These are phyloP conservation scores for Rhea americana DNA, from an alignment of 2,113 vertebrate species.

Conservation along the genomic window DNA sequence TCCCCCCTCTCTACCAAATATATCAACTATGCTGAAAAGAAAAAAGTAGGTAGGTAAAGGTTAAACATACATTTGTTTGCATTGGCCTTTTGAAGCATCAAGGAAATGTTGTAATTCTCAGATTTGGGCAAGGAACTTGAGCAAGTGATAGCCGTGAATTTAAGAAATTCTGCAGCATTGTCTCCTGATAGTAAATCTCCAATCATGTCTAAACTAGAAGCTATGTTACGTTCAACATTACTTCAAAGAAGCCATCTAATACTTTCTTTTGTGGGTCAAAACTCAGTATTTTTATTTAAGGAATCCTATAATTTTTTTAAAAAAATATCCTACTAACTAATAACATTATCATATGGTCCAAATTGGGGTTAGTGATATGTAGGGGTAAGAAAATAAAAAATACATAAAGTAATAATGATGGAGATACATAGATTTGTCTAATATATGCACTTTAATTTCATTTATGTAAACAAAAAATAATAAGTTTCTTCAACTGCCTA, in stretches of 20 bases:
- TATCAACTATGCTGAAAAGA: neutral
- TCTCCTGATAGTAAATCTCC: neutral
- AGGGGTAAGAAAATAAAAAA: neutral
- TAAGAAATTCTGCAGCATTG: neutral
- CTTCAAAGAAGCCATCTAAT: neutral
- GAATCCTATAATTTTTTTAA: neutral
- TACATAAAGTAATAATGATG: fast-evolving
- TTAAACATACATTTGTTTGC: neutral
- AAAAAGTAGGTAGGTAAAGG: neutral
- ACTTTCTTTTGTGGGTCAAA: neutral
- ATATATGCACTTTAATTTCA: neutral
- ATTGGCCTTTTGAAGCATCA: neutral
- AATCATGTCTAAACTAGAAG: neutral
- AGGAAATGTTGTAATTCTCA: neutral
- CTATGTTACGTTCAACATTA: neutral
- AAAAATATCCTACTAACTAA: neutral
- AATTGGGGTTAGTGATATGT: neutral
- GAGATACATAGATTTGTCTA: neutral
- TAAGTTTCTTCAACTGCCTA: neutral
- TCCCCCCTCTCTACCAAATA: neutral
- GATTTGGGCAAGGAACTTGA: neutral
- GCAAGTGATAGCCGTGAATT: neutral
- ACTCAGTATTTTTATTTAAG: neutral
- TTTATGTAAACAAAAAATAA: neutral
- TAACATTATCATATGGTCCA: neutral